Conservation (phyloP, 1,140 invertebrate species). For the Heterodera schachtii region DNA sequence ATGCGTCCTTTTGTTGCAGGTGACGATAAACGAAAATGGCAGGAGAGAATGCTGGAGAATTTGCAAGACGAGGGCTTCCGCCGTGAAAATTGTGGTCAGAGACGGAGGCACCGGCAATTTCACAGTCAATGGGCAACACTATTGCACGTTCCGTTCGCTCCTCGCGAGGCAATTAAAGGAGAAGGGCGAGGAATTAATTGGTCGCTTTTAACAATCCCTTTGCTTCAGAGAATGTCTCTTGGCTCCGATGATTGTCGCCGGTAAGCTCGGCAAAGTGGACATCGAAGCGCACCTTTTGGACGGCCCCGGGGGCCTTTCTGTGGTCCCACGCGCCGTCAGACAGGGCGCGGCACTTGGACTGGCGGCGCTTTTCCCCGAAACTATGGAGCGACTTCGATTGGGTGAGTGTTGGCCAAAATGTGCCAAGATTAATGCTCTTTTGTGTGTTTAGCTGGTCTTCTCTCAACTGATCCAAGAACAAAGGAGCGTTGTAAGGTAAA, state of each 20-base stretch:
- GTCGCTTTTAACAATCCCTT: constrained; percentile 28
- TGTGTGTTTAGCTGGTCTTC: constrained; percentile 76
- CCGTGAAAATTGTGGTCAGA: constrained; percentile 31
- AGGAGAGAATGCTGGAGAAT: constrained; percentile 4
- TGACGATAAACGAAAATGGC: not conserved
- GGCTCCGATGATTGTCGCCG: constrained; percentile 53
- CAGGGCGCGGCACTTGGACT: constrained; percentile 53
- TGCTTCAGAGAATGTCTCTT: constrained; percentile 53
- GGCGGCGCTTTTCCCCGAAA: constrained; percentile 58
- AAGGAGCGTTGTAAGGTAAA: constrained; percentile 86
- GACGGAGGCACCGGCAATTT: constrained; percentile 58
- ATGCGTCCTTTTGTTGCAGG: not conserved
- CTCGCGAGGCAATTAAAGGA: constrained; percentile 18
- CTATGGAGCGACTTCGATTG: constrained; percentile 47
- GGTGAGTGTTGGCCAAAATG: constrained; percentile 41
- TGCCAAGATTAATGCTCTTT: not conserved
- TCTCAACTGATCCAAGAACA: constrained; percentile 79
- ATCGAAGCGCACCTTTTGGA: constrained; percentile 43
- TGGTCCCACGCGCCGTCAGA: constrained; percentile 51
- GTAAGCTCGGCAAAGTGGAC: constrained; percentile 54
- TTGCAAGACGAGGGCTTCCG: not conserved
- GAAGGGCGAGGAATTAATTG: not conserved
- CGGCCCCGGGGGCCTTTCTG: constrained; percentile 48
- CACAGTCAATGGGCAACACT: constrained; percentile 48
- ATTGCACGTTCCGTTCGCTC: constrained; percentile 49